phyloP scores from a whole-genome alignment of 2,888 invertebrate species.

The Andrena bicolor region DNA sequence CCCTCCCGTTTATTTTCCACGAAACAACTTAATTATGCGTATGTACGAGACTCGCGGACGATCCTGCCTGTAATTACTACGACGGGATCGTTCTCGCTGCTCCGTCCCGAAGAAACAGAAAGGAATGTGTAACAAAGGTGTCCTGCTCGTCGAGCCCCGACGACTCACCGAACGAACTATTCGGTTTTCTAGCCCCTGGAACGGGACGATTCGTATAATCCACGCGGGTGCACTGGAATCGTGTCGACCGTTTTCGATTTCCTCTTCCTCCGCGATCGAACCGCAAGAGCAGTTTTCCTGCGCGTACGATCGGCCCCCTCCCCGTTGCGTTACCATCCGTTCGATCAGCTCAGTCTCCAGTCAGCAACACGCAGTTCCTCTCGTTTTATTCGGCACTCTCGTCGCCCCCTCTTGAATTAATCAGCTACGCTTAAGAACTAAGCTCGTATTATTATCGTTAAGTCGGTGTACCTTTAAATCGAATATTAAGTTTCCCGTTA shows the following conservation, averaged over 20 bases:
- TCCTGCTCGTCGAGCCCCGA: constrained; percentile 42
- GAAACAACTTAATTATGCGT: constrained; percentile 61
- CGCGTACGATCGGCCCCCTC: not conserved
- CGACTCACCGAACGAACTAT: constrained; percentile 50
- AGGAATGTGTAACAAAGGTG: constrained; percentile 56
- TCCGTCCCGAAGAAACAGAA: constrained; percentile 34
- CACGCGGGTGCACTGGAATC: constrained; percentile 36
- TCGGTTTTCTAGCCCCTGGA: constrained; percentile 12
- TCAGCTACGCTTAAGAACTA: constrained; percentile 62
- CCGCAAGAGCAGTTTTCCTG: not conserved
- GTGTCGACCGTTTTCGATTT: constrained; percentile 13
- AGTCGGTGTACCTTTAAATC: constrained; percentile 49
- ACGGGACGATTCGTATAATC: constrained; percentile 38
- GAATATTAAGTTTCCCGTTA: constrained; percentile 50
- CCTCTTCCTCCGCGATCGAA: not conserved
- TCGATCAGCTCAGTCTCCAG: constrained; percentile 8
- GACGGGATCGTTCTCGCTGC: not conserved
- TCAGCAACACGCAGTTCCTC: constrained; percentile 23
- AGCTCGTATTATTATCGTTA: constrained; percentile 67
- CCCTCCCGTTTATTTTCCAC: constrained; percentile 1
- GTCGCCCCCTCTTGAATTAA: constrained; percentile 10
- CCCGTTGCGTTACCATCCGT: not conserved
- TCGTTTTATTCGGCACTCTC: not conserved
- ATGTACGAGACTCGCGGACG: constrained; percentile 23
- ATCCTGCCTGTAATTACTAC: constrained; percentile 1